Evolutionary conservation across 2,113 vertebrate species (phyloP), one percentile per base, ranked within the genome.

Genomic region (Pandion haliaetus): DNA sequence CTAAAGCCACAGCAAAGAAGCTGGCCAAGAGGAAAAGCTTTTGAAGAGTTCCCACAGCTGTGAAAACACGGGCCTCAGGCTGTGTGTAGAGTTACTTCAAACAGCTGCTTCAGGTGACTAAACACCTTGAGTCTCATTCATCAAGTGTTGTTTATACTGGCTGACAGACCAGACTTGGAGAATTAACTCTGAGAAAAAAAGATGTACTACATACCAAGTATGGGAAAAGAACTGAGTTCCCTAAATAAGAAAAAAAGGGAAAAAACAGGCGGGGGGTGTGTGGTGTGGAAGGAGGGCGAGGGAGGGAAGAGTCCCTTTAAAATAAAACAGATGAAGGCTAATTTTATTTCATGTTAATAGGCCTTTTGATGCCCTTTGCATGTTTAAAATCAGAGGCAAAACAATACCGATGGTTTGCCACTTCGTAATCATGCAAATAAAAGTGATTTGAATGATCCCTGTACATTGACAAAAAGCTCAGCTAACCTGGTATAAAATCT

Each of bases 101-200:
- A 98, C 98, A 98, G 98, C 95, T 98, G 98, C 99, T 99, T 99
- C 99, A 99, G 99, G 99, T 99, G 99, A 99, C 98, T 99, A 99
- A 99, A 98, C 99, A 99, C 99, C 99, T 99, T 99, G 98, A 99
- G 98, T 98, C 98, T 98, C 99, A 99, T 99, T 99, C 98, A 99
- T 99, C 99, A 99, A 99, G 97, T 87, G 98, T 98, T 99, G 99
- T 99, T 99, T 99, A 98, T 98, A 98, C 98, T 98, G 98, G 98
- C 98, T 98, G 98, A 98, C 98, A 98, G 97, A 98, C 97, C 97
- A 97, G 97, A 98, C 98, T 98, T 96, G 88, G 95, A 98, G 98
- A 98, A 99, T 98, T 98, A 98, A 99, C 98, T 98, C 98, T 86
- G 97, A 91, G 97, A 97, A 96, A 96, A 97, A 99, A 98, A 98